Evolutionary conservation across 1,140 invertebrate genomes (phyloP).

Genomic region (Aphidius ervi): DNA sequence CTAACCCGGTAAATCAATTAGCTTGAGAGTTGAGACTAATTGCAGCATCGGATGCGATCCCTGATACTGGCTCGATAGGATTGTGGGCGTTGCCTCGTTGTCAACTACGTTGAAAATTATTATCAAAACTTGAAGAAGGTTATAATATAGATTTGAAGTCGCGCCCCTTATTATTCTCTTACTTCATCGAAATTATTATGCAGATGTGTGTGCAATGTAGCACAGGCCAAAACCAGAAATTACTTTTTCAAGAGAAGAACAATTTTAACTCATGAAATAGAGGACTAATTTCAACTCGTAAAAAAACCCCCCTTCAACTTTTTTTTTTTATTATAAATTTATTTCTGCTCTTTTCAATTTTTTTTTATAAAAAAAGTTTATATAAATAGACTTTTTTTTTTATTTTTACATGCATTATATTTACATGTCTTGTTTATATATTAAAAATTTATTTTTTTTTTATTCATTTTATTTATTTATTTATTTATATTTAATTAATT

Average conservation of each 20-base stretch:
- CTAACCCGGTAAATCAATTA: conserved; percentile 19
- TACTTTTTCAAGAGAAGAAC: too few relatives aligned
- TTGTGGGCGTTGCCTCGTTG: conserved; percentile 18
- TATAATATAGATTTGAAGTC: too few relatives aligned
- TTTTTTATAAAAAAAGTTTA: too few relatives aligned
- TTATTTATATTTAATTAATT: too few relatives aligned
- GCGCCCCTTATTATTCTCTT: neutral
- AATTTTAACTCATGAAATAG: too few relatives aligned
- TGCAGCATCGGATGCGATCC: conserved; percentile 18
- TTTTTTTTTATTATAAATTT: too few relatives aligned
- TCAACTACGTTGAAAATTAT: conserved; percentile 20
- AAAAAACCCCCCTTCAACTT: too few relatives aligned
- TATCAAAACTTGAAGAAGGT: conserved; percentile 8
- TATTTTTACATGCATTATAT: too few relatives aligned
- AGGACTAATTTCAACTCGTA: too few relatives aligned
- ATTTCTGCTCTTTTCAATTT: neutral
- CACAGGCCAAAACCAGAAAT: too few relatives aligned
- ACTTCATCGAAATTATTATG: neutral
- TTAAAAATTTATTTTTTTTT: neutral
- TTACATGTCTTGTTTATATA: too few relatives aligned
- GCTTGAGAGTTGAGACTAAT: conserved; percentile 22
- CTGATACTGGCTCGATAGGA: conserved; percentile 20
- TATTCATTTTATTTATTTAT: neutral
- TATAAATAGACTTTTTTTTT: too few relatives aligned
- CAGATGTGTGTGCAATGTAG: neutral